Base-by-base conservation (phyloP, 2,797 vertebrate genomes). In the Xenops minutus region DNA sequence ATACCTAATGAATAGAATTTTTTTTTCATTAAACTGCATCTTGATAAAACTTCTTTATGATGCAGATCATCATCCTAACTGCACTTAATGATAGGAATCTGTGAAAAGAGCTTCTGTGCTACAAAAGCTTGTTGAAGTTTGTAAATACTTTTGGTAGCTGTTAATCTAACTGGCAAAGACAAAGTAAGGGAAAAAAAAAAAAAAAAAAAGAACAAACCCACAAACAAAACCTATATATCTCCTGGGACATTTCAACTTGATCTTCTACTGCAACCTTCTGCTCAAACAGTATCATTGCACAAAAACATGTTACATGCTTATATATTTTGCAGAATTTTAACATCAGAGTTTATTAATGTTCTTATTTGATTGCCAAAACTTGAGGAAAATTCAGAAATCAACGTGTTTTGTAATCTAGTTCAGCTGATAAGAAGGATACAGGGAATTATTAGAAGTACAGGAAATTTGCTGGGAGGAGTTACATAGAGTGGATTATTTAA, bases 251-350 rank as follows among this genome's bases (percentile, higher is more conserved):
- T 76, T 94, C 88, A 95, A 22, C 52, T 15, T 91, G 95, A 96
- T 94, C 83, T 96, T 95, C 95, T 95, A 94, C 96, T 98, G 96
- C 97, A 97, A 51, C 97, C 97, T 97, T 96, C 97, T 98, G 97
- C 94, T 79, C 96, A 95, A 91, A 96, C 29, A 69, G 75, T 74
- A 94, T 85, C 61, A 97, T 24, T 96, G 82, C 97, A 97, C 48
- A 71, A 43, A 87, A 63, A 58, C 48, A 39, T 43, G 10, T 41
- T 87, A 51, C 34, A 34, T 32, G 27, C 24, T 48, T 48, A 36
- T 26, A 15, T 24, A 58, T 77, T 73, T 86, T 52, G 7, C 22
- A 68, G 20, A 32, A 13, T 76, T 41, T 13, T 61, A 54, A 26
- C 49, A 37, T 32, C 34, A 61, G 17, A 80, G 8, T 34, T 67